Base-by-base conservation (phyloP, 1,140 invertebrate genomes). In the Bombus ignitus region DNA sequence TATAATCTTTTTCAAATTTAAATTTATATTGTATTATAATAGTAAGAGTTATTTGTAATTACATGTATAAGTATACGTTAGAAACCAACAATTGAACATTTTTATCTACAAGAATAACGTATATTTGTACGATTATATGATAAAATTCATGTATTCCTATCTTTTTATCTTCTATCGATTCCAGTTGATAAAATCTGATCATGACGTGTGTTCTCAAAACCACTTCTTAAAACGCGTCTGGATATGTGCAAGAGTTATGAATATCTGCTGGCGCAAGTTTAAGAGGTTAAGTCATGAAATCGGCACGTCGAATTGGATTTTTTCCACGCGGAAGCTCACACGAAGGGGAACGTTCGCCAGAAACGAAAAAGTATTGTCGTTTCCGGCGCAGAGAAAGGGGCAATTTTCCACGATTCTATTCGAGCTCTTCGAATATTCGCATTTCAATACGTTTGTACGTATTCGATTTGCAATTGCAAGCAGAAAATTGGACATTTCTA, bases 281-380 rank as follows among this genome's bases (percentile, higher is more conserved):
- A 87, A 90, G 71, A 73, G 84, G 89, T 87, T 90, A 90, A 91
- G 84, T 79, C 81, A 44, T 78, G 84, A 85, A 89, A 91, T 90
- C 90, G 85, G 84, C 87, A 85, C 83, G 88, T 88, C 87, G 88
- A 89, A 91, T 90, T 90, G 90, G 85, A 91, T 90, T 89, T 90
- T 90, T 91, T 91, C 87, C 87, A 81, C 87, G 82, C 59, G 74
- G 90, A 62, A 72, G 75, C 71, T 90, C 89, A 72, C 68, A 77
- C 80, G 72, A 81, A 76, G 87, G 81, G 83, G 65, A 28, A 68
- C 87, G 68, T 57, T 65, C 25, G 13, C 1, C 65, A 65, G n/a
- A 62, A 59, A 65, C 72, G 78, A 65, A 62, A 89, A 92, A 91
- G 87, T 92, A 92, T 92, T 86, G 85, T 90, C 87, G 82, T 75